phyloP scores from a whole-genome alignment of 2,888 invertebrate genomes.

The Andrena fulva region DNA sequence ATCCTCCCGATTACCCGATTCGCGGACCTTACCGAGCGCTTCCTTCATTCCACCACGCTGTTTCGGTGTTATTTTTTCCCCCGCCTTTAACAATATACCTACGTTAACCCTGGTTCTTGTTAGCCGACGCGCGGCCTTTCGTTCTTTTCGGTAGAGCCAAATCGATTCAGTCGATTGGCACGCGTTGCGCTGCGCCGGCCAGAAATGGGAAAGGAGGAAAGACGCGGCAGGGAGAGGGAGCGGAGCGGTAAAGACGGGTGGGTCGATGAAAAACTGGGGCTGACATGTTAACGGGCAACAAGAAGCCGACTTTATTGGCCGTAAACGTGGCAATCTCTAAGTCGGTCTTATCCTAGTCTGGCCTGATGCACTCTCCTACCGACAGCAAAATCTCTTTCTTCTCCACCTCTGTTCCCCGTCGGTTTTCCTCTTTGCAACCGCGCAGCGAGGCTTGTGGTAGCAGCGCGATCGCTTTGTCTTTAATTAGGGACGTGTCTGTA shows the following conservation, averaged over 20 bases:
- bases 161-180: constrained; percentile 11
- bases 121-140: not conserved
- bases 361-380: constrained; percentile 59
- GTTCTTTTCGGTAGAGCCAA: constrained; percentile 22
- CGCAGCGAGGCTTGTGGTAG: not conserved
- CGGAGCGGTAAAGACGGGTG: constrained; percentile 62
- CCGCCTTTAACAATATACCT: not conserved
- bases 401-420: not conserved
- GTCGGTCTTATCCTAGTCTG: constrained; percentile 76
- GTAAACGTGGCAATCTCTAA: constrained; percentile 82
- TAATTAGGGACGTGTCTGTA: constrained; percentile 27
- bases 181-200: constrained; percentile 13
- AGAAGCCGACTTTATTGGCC: constrained; percentile 83
- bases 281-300: constrained; percentile 83
- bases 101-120: too few species aligned
- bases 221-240: constrained; percentile 41
- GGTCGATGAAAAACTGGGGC: constrained; percentile 81
- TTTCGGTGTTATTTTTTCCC: not conserved
- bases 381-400: constrained; percentile 43
- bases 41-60: constrained; percentile 12
- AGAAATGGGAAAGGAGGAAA: constrained; percentile 45
- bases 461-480: not conserved
- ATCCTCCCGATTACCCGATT: not conserved
- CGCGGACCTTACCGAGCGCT: not conserved
- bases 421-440: not conserved